Evolutionary conservation across 2,888 invertebrate species (phyloP), one percentile per base, ranked within the genome.

Genomic region (Tuta absoluta): DNA sequence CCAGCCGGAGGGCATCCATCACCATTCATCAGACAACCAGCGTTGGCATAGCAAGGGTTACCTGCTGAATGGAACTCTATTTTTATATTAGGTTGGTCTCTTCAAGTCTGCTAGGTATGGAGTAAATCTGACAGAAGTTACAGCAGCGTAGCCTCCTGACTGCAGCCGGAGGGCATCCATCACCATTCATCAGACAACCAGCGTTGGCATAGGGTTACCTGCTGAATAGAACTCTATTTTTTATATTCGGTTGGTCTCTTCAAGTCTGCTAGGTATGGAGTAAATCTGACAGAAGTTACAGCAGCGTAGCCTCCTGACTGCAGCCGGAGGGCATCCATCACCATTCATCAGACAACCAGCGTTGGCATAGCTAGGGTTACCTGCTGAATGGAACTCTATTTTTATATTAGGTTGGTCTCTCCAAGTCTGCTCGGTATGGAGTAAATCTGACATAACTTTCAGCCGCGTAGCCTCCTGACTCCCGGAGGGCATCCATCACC

Each of bases 401-500:
- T n/a, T 49, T 28, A n/a, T 28, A 28, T 28, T 28, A 5, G 28
- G 28, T 5, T 28, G 28, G 28, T 5, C 5, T 28, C 28, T 28
- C 28, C 5, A 28, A 28, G 28, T 28, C 5, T 28, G 28, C 28
- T 5, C 2, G 14, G 21, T 28, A n/a, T 24, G 19, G 37, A 21
- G 56, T 56, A 56, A 56, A 56, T 37, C 37, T 58, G 58, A 38
- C 37, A 38, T 58, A 37, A 37, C 21, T 58, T 58, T 21, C 37
- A 23, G 12, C 49, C 12, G 17, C n/a, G 33, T 33, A 33, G 56
- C 17, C 60, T 45, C 45, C 60, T 28, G 60, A 60, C 60, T 60
- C 23, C 41, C n/a, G 51, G 21, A 66, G 66, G 63, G 63, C 65
- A 74, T 71, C 69, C 67, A 72, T 74, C 71, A 69, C 70, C 67